A percentile compares a stretch with the other conserved stretches of the same genome.
These are phyloP conservation scores for Diadromus collaris DNA, from an alignment of 2,888 invertebrate genomes.

Conservation along the genomic window DNA sequence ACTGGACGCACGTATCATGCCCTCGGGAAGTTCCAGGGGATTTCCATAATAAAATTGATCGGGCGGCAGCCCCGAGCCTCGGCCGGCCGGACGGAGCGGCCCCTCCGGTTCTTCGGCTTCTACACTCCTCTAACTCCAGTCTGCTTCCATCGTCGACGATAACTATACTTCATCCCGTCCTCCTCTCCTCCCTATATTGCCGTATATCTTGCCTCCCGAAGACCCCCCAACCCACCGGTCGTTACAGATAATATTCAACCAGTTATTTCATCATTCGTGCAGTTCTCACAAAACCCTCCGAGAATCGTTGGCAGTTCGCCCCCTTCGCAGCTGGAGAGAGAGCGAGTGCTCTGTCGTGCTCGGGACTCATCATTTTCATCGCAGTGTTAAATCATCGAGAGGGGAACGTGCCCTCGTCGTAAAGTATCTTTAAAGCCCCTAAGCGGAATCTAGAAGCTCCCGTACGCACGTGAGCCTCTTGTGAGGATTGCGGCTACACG, in stretches of 20 bases:
- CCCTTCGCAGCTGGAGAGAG: not conserved
- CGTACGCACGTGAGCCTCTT: not conserved
- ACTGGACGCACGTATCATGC: slow-evolving; percentile 67
- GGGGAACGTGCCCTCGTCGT: not conserved
- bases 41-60: slow-evolving; percentile 70
- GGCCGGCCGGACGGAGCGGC: slow-evolving; percentile 5
- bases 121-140: slow-evolving; percentile 10
- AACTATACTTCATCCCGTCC: slow-evolving; percentile 13
- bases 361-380: slow-evolving; percentile 27
- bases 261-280: slow-evolving; percentile 25
- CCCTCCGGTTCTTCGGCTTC: slow-evolving; percentile 15
- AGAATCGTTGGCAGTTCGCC: slow-evolving; percentile 22
- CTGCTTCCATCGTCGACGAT: slow-evolving; percentile 24
- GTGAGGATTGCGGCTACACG: not conserved
- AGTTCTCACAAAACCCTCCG: not conserved
- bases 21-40: slow-evolving; percentile 60
- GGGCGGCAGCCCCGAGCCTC: slow-evolving; percentile 58
- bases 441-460: not conserved
- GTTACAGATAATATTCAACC: slow-evolving; percentile 40
- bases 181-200: not conserved
- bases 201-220: slow-evolving; percentile 18
- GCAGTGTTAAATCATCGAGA: slow-evolving; percentile 25
- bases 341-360: slow-evolving; percentile 28
- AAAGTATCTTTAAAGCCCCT: slow-evolving; percentile 4
- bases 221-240: slow-evolving; percentile 20